Evolutionary conservation across 1,140 invertebrate genomes (phyloP).

Genomic region (Dendroctonus valens): DNA sequence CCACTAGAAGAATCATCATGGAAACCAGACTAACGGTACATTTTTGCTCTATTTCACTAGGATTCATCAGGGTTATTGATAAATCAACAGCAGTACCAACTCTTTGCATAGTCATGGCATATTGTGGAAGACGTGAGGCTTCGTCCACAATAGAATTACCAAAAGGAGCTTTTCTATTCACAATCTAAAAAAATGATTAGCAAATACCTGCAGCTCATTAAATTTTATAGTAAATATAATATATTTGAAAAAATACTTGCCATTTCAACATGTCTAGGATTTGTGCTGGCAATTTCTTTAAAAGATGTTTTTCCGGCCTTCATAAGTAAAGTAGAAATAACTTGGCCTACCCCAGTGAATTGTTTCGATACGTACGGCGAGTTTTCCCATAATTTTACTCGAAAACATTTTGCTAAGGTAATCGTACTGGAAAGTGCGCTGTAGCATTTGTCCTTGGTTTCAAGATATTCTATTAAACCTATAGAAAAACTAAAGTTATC

Average conservation of each 20-base stretch:
- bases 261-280: conserved; percentile 73
- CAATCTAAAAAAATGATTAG: conserved; percentile 42
- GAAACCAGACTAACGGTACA: conserved; percentile 36
- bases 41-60: conserved; percentile 27
- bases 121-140: conserved; percentile 40
- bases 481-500: conserved; percentile 41
- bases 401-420: conserved; percentile 65
- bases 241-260: conserved; percentile 51
- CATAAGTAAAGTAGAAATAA: conserved; percentile 63
- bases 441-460: conserved; percentile 49
- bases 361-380: conserved; percentile 69
- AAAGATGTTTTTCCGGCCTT: conserved; percentile 67
- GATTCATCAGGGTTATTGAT: conserved; percentile 36
- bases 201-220: background rate
- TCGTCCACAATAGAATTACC: conserved; percentile 42
- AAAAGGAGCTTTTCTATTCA: conserved; percentile 43
- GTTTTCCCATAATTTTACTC: conserved; percentile 71
- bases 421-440: conserved; percentile 59
- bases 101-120: conserved; percentile 34
- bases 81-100: conserved; percentile 22
- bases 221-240: background rate
- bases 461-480: conserved; percentile 51
- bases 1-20: conserved; percentile 42
- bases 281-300: conserved; percentile 61
- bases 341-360: conserved; percentile 67